These are phyloP conservation scores for Elephantulus edwardii DNA, from an alignment of 2,113 vertebrate genomes.

Conservation along the genomic window DNA sequence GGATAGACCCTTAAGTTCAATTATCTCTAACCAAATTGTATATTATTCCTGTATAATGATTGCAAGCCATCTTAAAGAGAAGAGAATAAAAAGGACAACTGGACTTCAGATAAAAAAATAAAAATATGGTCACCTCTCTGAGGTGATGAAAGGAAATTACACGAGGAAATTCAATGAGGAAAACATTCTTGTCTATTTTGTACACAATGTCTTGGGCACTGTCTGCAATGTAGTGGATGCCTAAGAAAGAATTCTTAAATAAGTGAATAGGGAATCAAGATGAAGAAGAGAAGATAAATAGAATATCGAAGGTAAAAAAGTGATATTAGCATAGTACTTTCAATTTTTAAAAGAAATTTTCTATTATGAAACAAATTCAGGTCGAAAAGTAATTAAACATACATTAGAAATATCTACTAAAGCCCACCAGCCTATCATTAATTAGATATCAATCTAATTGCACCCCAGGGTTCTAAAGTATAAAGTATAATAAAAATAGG, in stretches of 20 bases:
- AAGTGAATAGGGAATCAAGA: background rate
- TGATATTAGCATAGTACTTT: background rate
- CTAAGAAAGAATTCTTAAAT: background rate
- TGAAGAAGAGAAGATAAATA: background rate
- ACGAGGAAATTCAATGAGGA: background rate
- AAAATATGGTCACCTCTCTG: background rate
- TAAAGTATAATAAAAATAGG: background rate
- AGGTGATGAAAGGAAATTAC: background rate
- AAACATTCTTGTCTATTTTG: background rate
- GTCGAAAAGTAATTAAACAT: background rate
- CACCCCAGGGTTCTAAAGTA: background rate
- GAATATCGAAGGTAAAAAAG: constrained; percentile 9
- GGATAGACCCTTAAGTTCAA: background rate
- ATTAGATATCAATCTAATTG: background rate
- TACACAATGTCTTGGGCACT: background rate
- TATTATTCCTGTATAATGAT: background rate
- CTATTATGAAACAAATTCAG: background rate
- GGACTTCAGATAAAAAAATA: constrained; percentile 21
- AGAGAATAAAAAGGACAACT: background rate
- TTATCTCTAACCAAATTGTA: constrained; percentile 10
- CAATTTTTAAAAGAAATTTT: constrained; percentile 7
- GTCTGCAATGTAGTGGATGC: background rate
- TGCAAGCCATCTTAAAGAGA: background rate
- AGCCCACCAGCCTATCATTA: background rate
- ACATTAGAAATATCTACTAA: background rate